Base-by-base conservation (phyloP, 53 echinoderm and acorn worm genomes). In the Luidia sarsii region DNA sequence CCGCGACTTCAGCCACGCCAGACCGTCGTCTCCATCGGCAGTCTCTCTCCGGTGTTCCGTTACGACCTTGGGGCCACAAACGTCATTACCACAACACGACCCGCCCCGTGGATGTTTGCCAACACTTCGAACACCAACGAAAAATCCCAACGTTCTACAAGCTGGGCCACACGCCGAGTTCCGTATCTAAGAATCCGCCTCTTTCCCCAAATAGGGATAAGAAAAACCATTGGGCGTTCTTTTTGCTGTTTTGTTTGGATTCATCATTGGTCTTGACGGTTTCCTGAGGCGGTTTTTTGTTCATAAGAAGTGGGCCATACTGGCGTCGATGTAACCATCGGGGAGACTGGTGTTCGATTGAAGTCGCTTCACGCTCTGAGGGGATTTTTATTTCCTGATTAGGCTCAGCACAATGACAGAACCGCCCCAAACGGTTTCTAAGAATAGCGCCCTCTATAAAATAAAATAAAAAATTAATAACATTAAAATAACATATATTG, bases 191-290 rank as follows among this genome's bases (percentile, higher is more conserved):
- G 50, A 28, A 30, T 52, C 35, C 14, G 32, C 22, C 7, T 15
- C 33, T 51, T 0, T 8, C 7, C 28, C 41, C 3, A 67, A 33
- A 43, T 33, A 65, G n/a, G n/a, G n/a, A n/a, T n/a, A n/a, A n/a
- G n/a, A n/a, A n/a, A n/a, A n/a, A n/a, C n/a, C n/a, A n/a, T n/a
- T n/a, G n/a, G n/a, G n/a, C n/a, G n/a, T n/a, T 25, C 54, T 72
- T 54, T 72, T 72, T 55, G 54, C 55, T 72, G 54, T 72, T 56
- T 36, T 37, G 37, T 23, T 55, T 72, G 24, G 39, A 39, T 57
- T 72, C 54, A 25, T 72, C 55, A 72, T 72, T 56, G 72, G 54
- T 55, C 57, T 54, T 72, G 72, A 72, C 72, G 72, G 24, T 20
- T 6, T 7, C 72, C 72, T 54, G 14, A 19, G 72, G 72, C 57